Conservation (phyloP, 1,140 invertebrate genomes). For the Stenopsyche tienmushanensis region DNA sequence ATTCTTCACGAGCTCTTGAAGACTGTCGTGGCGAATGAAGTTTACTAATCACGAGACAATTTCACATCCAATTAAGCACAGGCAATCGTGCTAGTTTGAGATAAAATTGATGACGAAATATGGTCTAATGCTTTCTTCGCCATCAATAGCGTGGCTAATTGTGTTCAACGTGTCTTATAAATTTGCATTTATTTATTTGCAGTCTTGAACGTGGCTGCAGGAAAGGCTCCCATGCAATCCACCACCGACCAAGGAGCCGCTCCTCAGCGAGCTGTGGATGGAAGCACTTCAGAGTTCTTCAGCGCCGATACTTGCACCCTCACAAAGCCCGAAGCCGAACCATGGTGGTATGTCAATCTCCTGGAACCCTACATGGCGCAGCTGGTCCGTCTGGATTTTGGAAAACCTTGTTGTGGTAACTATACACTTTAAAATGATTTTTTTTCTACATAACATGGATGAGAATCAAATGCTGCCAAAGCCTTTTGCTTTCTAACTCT, state of each 20-base stretch:
- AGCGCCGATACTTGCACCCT: conserved; percentile 83
- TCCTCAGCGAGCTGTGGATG: conserved; percentile 88
- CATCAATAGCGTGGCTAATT: neutral
- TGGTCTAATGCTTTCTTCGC: no score
- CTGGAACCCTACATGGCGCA: conserved; percentile 95
- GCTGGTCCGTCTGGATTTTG: conserved; percentile 88
- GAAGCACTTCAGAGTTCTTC: conserved; percentile 82
- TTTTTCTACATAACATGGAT: no score
- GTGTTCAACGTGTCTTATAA: neutral
- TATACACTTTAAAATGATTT: conserved; percentile 37
- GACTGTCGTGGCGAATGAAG: no score
- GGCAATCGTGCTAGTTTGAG: no score
- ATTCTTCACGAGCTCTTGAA: no score
- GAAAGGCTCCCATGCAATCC: conserved; percentile 93
- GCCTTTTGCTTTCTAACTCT: no score
- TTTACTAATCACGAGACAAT: no score
- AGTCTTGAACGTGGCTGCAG: conserved; percentile 94
- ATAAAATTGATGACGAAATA: no score
- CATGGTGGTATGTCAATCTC: conserved; percentile 96
- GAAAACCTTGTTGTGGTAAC: conserved; percentile 88
- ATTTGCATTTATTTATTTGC: conserved; percentile 46
- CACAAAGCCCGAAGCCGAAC: conserved; percentile 76
- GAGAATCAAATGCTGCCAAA: no score
- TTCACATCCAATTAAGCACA: no score
- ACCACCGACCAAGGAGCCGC: conserved; percentile 81